These are phyloP conservation scores for Tachypleus tridentatus DNA, from an alignment of 1,140 invertebrate species.

Conservation along the genomic window DNA sequence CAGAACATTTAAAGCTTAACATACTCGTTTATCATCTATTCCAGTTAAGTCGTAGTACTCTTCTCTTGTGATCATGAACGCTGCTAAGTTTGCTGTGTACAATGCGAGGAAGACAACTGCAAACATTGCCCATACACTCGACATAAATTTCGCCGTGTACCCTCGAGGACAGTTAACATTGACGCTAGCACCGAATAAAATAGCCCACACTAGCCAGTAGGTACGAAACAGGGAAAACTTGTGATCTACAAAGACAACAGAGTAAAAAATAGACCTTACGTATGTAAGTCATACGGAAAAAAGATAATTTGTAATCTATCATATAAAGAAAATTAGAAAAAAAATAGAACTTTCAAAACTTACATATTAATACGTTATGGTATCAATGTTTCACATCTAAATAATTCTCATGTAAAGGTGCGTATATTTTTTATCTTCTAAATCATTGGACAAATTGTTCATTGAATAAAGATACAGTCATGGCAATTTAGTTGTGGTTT, in stretches of 20 bases:
- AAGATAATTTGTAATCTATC: no score
- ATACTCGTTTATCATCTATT: conserved; percentile 66
- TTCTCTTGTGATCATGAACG: conserved; percentile 98
- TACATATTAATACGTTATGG: no score
- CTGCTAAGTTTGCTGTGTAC: conserved; percentile 93
- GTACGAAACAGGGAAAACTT: conserved; percentile 92
- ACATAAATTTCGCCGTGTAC: conserved; percentile 86
- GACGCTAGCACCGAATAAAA: conserved; percentile 92
- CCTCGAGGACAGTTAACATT: conserved; percentile 89
- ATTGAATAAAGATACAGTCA: no score
- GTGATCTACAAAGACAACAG: conserved; percentile 34
- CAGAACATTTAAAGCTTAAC: conserved; percentile 7
- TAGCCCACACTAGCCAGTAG: conserved; percentile 99
- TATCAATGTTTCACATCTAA: no score
- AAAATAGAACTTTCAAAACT: no score
- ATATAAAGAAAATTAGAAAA: no score
- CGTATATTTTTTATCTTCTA: no score
- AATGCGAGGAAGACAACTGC: conserved; percentile 84
- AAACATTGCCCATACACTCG: conserved; percentile 96
- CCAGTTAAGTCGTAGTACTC: conserved; percentile 90
- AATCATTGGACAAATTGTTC: no score
- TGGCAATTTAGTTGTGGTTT: no score
- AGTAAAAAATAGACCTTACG: not conserved
- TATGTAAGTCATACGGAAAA: no score
- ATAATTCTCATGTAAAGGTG: no score